These are phyloP conservation scores for Phalera bucephala DNA, from an alignment of 2,888 invertebrate genomes.

Conservation along the genomic window DNA sequence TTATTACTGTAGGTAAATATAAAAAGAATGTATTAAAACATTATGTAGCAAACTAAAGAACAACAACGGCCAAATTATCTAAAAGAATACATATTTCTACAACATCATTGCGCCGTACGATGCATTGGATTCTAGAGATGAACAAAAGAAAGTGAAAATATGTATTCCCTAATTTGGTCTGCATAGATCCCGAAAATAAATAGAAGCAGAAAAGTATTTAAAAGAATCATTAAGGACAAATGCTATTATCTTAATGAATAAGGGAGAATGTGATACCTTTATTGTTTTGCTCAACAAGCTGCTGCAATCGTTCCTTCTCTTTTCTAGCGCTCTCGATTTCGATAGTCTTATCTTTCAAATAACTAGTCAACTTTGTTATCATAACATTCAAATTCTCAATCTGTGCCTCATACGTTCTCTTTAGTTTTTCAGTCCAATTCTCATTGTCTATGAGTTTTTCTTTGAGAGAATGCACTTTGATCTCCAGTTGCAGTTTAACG, in stretches of 20 bases:
- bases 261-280: constrained; percentile 50
- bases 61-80: too few relatives aligned
- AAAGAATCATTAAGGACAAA: too few relatives aligned
- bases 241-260: too few relatives aligned
- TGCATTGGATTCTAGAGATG: too few relatives aligned
- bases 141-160: too few relatives aligned
- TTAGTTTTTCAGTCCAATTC: constrained; percentile 56
- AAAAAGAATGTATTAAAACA: too few relatives aligned
- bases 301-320: constrained; percentile 49
- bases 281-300: constrained; percentile 38
- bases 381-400: constrained; percentile 60
- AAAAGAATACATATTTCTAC: too few relatives aligned
- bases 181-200: too few relatives aligned
- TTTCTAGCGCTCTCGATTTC: constrained; percentile 49
- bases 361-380: constrained; percentile 54
- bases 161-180: too few relatives aligned
- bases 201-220: too few relatives aligned
- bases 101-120: too few relatives aligned
- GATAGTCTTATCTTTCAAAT: constrained; percentile 55
- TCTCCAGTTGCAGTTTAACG: constrained; percentile 54
- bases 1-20: constrained; percentile 46
- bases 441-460: constrained; percentile 60
- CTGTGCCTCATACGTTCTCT: constrained; percentile 56
- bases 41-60: not conserved
- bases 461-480: constrained; percentile 59